phyloP scores from a whole-genome alignment of 2,797 vertebrate genomes.

The Rousettus madagascariensis region DNA sequence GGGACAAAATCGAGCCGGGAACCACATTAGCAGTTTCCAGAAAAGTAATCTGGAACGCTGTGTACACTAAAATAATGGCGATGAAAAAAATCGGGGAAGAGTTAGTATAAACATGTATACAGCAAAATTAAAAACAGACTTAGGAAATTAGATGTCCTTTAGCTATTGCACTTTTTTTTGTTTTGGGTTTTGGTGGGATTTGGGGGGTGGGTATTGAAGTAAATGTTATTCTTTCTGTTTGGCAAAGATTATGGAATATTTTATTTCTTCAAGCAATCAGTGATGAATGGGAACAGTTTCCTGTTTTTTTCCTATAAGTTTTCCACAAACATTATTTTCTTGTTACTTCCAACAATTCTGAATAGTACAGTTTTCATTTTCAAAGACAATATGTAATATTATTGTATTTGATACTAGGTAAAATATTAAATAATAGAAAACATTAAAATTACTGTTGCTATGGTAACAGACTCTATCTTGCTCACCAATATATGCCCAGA shows the following conservation, averaged over 20 bases:
- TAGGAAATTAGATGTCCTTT: slow-evolving; percentile 43
- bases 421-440: slow-evolving; percentile 28
- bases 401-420: neutral
- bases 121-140: slow-evolving; percentile 60
- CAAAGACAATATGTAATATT: slow-evolving; percentile 28
- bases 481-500: neutral
- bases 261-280: slow-evolving; percentile 60
- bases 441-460: neutral
- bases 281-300: slow-evolving; percentile 35
- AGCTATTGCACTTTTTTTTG: slow-evolving; percentile 3
- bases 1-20: slow-evolving; percentile 27
- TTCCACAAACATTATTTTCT: slow-evolving; percentile 47
- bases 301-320: slow-evolving; percentile 38
- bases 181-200: slow-evolving; percentile 13
- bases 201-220: neutral
- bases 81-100: neutral
- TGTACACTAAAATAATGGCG: neutral
- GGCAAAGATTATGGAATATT: slow-evolving; percentile 64
- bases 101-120: slow-evolving; percentile 46
- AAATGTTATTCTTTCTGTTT: slow-evolving; percentile 58
- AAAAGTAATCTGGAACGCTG: slow-evolving; percentile 54
- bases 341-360: slow-evolving; percentile 18
- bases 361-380: slow-evolving; percentile 42
- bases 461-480: neutral
- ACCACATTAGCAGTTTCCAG: slow-evolving; percentile 54